These are phyloP conservation scores for Brachyalestes nurse DNA, from an alignment of 2,797 vertebrate genomes.

Conservation along the genomic window DNA sequence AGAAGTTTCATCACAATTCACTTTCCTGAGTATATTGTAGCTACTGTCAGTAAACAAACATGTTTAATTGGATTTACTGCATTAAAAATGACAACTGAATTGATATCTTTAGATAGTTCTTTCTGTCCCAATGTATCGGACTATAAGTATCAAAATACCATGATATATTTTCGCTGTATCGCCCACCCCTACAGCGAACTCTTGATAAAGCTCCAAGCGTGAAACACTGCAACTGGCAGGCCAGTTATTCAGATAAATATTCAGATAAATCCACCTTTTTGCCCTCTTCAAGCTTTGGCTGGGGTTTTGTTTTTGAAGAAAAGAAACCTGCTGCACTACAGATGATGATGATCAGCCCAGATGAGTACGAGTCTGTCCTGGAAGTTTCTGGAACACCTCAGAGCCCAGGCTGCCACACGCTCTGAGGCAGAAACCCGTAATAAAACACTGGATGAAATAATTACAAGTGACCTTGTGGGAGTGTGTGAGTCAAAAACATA, in stretches of 20 bases:
- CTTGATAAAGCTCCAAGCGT: too few relatives aligned
- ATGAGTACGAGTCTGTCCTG: too few relatives aligned
- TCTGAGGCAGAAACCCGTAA: slow-evolving; percentile 43
- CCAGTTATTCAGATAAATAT: not conserved
- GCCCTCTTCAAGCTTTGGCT: not conserved
- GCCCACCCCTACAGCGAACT: too few relatives aligned
- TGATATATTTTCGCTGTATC: too few relatives aligned
- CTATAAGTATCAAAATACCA: too few relatives aligned
- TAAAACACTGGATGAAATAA: slow-evolving; percentile 33
- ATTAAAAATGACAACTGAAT: too few relatives aligned
- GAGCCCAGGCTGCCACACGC: not conserved
- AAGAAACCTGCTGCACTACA: not conserved
- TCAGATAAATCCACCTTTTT: not conserved
- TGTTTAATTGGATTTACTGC: too few relatives aligned
- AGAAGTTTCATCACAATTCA: too few relatives aligned
- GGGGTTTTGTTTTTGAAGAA: not conserved
- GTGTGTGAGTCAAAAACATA: not conserved
- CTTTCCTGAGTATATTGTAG: too few relatives aligned
- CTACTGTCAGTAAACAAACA: too few relatives aligned
- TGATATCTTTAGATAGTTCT: too few relatives aligned
- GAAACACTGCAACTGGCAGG: not conserved
- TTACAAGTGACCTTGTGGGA: not conserved
- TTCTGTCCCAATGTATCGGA: too few relatives aligned
- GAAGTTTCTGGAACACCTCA: not conserved
- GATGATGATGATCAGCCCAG: not conserved